Percentiles rank a stretch among this genome's conserved stretches.
phyloP scores from a whole-genome alignment of 2,888 invertebrate genomes.

The Lacanobia oleracea region DNA sequence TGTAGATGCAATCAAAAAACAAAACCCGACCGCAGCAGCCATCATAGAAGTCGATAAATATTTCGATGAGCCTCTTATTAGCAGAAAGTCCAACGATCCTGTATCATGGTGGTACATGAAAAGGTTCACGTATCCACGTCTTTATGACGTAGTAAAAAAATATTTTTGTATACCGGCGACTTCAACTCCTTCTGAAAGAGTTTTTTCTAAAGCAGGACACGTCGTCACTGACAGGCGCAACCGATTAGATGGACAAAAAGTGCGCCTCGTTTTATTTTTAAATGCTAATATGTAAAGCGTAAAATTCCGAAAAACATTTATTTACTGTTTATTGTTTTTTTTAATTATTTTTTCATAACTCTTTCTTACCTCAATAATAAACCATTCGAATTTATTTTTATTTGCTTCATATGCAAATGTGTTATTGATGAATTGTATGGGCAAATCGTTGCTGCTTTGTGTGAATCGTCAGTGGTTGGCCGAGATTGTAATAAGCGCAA shows the following conservation, averaged over 20 bases:
- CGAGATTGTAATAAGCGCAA: no score
- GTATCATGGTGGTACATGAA: slow-evolving; percentile 17
- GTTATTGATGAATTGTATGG: no score
- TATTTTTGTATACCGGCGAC: no score
- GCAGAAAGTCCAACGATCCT: slow-evolving; percentile 9
- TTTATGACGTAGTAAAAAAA: slow-evolving; percentile 18
- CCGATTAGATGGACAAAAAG: slow-evolving; percentile 11
- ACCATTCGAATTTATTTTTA: background rate
- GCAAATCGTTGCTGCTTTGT: no score
- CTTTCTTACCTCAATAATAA: background rate
- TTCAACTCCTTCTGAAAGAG: slow-evolving; percentile 21
- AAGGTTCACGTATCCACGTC: no score
- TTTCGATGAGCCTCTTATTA: slow-evolving; percentile 15
- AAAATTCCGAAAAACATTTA: background rate
- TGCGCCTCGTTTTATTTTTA: slow-evolving; percentile 12
- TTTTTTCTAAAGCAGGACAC: slow-evolving; percentile 20
- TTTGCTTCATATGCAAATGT: no score
- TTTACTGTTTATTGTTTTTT: background rate
- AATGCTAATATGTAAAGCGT: slow-evolving; percentile 2
- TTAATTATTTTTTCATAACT: background rate
- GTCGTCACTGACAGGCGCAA: slow-evolving; percentile 21
- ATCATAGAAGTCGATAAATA: slow-evolving; percentile 25
- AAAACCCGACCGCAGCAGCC: slow-evolving; percentile 1
- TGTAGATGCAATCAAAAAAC: slow-evolving; percentile 5
- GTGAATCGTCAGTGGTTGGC: no score